phyloP scores from a whole-genome alignment of 1,140 invertebrate genomes.

The Solenopsis fugax region DNA sequence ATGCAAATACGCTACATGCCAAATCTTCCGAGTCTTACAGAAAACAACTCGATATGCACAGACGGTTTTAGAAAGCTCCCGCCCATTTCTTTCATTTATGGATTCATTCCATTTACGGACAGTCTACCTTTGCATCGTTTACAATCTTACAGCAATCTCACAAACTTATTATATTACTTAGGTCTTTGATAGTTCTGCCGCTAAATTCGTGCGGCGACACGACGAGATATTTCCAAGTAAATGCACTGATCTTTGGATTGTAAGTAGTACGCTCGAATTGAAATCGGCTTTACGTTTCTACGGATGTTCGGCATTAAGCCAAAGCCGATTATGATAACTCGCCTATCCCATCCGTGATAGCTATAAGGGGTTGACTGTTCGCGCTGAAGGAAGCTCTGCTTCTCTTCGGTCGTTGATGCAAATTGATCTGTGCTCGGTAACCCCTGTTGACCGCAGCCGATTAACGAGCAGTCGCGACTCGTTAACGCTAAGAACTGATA shows the following conservation, averaged over 20 bases:
- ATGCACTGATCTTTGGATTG: slow-evolving; percentile 49
- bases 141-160: neutral
- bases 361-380: slow-evolving; percentile 66
- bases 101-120: no score
- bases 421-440: slow-evolving; percentile 69
- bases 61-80: neutral
- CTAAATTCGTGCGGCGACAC: neutral
- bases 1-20: slow-evolving; percentile 44
- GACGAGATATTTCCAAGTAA: neutral
- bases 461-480: slow-evolving; percentile 70
- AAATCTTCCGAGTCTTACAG: slow-evolving; percentile 1
- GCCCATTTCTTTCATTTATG: neutral
- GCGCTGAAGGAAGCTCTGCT: slow-evolving; percentile 40
- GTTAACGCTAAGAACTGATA: slow-evolving; percentile 36
- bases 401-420: slow-evolving; percentile 56
- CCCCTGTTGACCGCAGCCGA: slow-evolving; percentile 67
- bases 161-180: neutral
- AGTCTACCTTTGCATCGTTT: neutral
- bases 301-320: slow-evolving; percentile 78
- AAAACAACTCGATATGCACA: neutral
- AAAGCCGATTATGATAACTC: slow-evolving; percentile 83
- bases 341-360: slow-evolving; percentile 71
- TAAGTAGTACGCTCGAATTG: slow-evolving; percentile 54
- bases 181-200: neutral
- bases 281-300: slow-evolving; percentile 76